phyloP scores from a whole-genome alignment of 2,797 vertebrate species.

The Aplochiton taeniatus region DNA sequence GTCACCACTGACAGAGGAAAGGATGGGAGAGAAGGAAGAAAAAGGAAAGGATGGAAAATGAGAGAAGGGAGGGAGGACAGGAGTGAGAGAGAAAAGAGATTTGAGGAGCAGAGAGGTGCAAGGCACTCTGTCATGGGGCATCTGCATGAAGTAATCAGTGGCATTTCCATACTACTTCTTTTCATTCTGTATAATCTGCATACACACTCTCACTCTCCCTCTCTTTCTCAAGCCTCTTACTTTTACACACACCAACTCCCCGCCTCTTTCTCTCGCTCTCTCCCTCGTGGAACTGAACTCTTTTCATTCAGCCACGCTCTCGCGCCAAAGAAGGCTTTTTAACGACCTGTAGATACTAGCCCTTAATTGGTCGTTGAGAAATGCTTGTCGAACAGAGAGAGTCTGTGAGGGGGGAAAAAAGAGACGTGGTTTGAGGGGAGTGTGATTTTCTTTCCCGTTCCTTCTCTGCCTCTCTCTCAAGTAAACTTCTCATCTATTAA shows the following conservation, averaged over 20 bases:
- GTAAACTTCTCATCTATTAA: slow-evolving; percentile 29
- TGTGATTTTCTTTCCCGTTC: background rate
- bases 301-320: slow-evolving; percentile 61
- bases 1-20: slow-evolving; percentile 36
- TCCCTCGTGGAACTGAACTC: slow-evolving; percentile 79
- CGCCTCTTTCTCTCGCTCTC: background rate
- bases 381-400: slow-evolving; percentile 14
- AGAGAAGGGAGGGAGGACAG: background rate
- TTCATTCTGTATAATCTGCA: slow-evolving; percentile 85
- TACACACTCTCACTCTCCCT: slow-evolving; percentile 15
- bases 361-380: slow-evolving; percentile 37
- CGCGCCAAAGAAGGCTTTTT: slow-evolving; percentile 35
- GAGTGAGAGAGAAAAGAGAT: slow-evolving; percentile 70
- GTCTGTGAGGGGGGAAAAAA: slow-evolving; percentile 10
- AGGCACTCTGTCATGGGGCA: slow-evolving; percentile 86
- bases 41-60: background rate
- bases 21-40: background rate
- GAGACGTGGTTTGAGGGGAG: background rate
- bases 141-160: slow-evolving; percentile 89
- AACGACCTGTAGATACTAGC: slow-evolving; percentile 43
- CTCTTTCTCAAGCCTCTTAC: background rate
- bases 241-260: background rate
- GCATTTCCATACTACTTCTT: slow-evolving; percentile 88
- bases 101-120: background rate
- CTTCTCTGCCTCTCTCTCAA: slow-evolving; percentile 1